Percentiles rank a stretch among this genome's conserved stretches.
Conservation (phyloP, 2,888 invertebrate species). For the Philereme transversata region DNA sequence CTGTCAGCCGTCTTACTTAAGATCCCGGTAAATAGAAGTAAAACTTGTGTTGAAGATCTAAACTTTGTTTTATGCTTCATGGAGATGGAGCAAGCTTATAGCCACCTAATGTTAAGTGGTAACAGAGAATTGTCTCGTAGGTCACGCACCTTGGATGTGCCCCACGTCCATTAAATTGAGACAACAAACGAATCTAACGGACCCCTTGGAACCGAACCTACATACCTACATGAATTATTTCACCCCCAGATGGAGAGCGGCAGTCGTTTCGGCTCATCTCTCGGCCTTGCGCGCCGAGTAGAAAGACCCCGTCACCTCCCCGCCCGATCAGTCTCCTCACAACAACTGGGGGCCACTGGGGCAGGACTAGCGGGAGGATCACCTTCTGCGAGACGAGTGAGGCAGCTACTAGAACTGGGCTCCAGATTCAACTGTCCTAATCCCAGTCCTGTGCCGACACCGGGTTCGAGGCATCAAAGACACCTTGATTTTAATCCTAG, state of each 20-base stretch:
- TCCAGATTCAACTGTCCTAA: constrained; percentile 85
- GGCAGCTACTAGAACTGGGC: constrained; percentile 90
- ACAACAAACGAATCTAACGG: no score
- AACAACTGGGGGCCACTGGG: constrained; percentile 85
- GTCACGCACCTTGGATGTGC: no score
- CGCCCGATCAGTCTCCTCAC: constrained; percentile 89
- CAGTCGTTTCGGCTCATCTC: constrained; percentile 85
- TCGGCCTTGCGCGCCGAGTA: constrained; percentile 79
- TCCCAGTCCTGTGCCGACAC: constrained; percentile 90
- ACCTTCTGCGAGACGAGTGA: constrained; percentile 91
- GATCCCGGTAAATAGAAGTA: no score
- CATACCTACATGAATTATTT: not conserved
- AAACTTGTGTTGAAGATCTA: no score
- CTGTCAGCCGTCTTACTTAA: no score
- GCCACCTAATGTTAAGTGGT: no score
- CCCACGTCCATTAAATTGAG: no score
- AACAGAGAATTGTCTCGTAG: no score
- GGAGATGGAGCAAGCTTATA: no score
- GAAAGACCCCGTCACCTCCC: constrained; percentile 85
- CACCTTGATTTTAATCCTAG: constrained; percentile 95
- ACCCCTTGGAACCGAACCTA: no score
- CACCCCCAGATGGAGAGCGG: constrained; percentile 78
- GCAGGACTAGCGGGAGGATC: constrained; percentile 73
- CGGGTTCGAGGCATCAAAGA: constrained; percentile 90
- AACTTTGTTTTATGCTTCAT: no score